These are phyloP conservation scores for Crocidura indochinensis DNA, from an alignment of 2,797 vertebrate genomes.

Conservation along the genomic window DNA sequence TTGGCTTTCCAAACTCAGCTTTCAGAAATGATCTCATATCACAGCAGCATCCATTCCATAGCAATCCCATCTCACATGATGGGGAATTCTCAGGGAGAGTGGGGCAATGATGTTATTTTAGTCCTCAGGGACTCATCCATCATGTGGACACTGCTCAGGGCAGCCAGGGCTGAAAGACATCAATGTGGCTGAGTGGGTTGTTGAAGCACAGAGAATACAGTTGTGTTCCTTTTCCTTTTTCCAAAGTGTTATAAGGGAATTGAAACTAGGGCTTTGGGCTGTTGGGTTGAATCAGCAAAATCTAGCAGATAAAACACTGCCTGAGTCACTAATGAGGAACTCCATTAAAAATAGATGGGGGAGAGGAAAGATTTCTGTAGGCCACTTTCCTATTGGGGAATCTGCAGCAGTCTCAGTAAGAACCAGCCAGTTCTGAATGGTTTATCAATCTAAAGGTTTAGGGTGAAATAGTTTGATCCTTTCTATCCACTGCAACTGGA, in stretches of 20 bases:
- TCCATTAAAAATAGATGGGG: slow-evolving; percentile 22
- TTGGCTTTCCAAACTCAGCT: not conserved
- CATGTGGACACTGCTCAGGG: not conserved
- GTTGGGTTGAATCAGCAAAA: slow-evolving; percentile 41
- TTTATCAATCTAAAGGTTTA: not conserved
- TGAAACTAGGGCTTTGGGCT: not conserved
- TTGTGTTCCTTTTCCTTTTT: too few species aligned
- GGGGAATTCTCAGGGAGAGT: not conserved
- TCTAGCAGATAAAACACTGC: not conserved
- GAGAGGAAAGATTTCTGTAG: not conserved
- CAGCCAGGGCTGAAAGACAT: not conserved
- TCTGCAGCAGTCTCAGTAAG: not conserved
- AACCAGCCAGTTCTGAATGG: not conserved
- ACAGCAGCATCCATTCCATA: not conserved
- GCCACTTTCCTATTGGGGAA: not conserved
- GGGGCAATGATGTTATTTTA: not conserved
- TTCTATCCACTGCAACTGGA: not conserved
- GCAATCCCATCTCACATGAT: not conserved
- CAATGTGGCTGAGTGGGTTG: not conserved
- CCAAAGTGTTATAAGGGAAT: not conserved
- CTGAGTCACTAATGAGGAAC: not conserved
- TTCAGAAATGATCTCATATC: slow-evolving; percentile 7
- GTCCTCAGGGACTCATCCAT: not conserved
- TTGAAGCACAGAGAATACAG: not conserved
- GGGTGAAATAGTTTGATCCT: not conserved